Percentiles rank a stretch among this genome's conserved stretches.
Evolutionary conservation across 2,797 vertebrate species (phyloP).

Genomic region (Rhinogobio ventralis): DNA sequence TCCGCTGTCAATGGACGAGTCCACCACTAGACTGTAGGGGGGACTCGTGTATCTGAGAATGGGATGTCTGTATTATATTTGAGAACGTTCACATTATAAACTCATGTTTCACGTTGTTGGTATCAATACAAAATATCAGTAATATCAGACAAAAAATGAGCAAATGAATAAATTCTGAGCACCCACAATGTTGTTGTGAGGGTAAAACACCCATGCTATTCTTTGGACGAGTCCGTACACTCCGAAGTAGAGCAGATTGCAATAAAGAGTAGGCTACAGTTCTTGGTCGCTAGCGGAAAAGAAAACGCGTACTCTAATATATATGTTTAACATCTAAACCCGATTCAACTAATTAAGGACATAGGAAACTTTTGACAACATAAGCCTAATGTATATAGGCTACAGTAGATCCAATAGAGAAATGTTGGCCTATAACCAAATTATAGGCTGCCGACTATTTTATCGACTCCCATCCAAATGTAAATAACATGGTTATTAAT

Average conservation of each 20-base stretch:
- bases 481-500: background rate
- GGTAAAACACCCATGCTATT: background rate
- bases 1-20: conserved; percentile 71
- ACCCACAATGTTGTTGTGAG: background rate
- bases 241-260: conserved; percentile 6
- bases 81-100: background rate
- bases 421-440: background rate
- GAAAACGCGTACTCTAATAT: background rate
- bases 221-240: conserved; percentile 10
- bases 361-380: background rate
- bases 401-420: background rate
- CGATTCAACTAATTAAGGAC: background rate
- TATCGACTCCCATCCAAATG: background rate
- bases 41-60: background rate
- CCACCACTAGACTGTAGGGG: conserved; percentile 62
- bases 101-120: background rate
- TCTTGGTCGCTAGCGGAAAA: background rate
- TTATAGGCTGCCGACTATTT: background rate
- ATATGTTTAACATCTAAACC: too few relatives aligned
- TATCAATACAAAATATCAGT: too few relatives aligned
- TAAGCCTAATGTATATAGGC: background rate
- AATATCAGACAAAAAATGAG: too few relatives aligned
- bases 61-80: background rate
- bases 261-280: background rate
- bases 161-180: background rate